Percentiles rank a stretch among this genome's conserved stretches.
Evolutionary conservation across 2,113 vertebrate genomes (phyloP).

Genomic region (Sus scrofa): T2T-Sscrofa CM000816.6:96172001-96172500

Average conservation of each 20-base stretch:
- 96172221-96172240: no score
- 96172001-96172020: background rate
- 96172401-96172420: background rate
- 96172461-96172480: background rate
- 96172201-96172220: no score
- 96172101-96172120: background rate
- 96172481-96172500: background rate
- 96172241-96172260: no score
- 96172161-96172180: no score
- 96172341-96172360: background rate
- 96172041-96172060: background rate
- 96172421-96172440: background rate
- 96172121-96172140: background rate
- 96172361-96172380: conserved; percentile 16
- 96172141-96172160: background rate
- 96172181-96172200: no score
- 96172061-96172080: background rate
- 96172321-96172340: no score
- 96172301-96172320: no score
- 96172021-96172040: background rate
- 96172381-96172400: background rate
- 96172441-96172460: background rate
- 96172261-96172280: no score
- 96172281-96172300: no score
- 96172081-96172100: background rate